Evolutionary conservation across 2,888 invertebrate species (phyloP), one percentile per base, ranked within the genome.

Genomic region (Synanthedon vespiformis): DNA sequence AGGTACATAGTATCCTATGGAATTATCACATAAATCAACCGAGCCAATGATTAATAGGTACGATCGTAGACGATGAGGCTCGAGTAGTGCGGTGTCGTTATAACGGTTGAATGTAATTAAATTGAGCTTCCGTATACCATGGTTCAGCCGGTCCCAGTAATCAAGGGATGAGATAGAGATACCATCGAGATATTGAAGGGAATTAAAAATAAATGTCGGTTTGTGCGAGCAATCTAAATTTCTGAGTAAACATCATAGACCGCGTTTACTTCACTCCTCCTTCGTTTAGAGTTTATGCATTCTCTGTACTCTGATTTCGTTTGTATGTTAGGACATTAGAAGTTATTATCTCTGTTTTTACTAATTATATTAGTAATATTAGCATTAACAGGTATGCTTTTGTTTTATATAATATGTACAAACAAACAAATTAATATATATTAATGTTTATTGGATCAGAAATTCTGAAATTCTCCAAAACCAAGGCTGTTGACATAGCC

Each of bases 51-150:
- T 85, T 85, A 84, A 85, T 83, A 48, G 48, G 48, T 48, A 79
- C 71, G 69, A 72, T 68, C 66, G 54, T 57, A 63, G 66, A 68
- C 72, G 75, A 78, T 72, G 72, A 73, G 74, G 61, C 60, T 49
- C 49, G 52, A 41, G n/a, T 13, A 49, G 50, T 51, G 52, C 51
- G 50, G 53, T 78, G 72, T 80, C 77, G 75, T 77, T 81, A 80
- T 85, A 86, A 85, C 85, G 83, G 84, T 74, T 63, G 62, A 65
- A 68, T 72, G 75, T 84, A 84, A 86, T 86, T 84, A 86, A 83
- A 82, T 78, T 68, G 74, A 71, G 79, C 84, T 85, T 85, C 85
- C 83, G 84, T 78, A 63, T 72, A 70, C 60, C 57, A 58, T 58
- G 54, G 56, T 56, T 54, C 41, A 49, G 51, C 16, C 18, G 40